Percentiles rank a stretch among this genome's conserved stretches.
Evolutionary conservation across 1,140 invertebrate species (phyloP).

Genomic region (Drosophila orena): DNA sequence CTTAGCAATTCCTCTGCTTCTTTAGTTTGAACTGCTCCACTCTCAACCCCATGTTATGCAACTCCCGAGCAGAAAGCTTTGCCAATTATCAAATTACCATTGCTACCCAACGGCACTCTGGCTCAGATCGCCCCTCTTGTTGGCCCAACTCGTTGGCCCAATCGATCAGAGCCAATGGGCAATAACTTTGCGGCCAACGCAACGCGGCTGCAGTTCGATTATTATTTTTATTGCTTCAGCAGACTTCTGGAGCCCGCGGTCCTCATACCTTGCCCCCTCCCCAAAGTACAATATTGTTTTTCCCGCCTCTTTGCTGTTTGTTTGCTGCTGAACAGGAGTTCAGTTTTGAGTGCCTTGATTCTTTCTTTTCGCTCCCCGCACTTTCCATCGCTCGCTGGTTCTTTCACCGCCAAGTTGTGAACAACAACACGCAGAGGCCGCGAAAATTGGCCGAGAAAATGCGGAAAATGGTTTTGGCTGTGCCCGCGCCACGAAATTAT

Average conservation of each 20-base stretch:
- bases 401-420: constrained; percentile 18
- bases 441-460: constrained; percentile 49
- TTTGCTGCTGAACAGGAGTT: constrained; percentile 20
- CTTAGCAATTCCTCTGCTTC: background rate
- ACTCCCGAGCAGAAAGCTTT: constrained; percentile 28
- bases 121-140: constrained; percentile 11
- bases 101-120: constrained; percentile 10
- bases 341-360: background rate
- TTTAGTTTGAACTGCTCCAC: background rate
- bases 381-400: constrained; percentile 1
- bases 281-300: constrained; percentile 13
- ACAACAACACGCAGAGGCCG: constrained; percentile 30
- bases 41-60: constrained; percentile 32
- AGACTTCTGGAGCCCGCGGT: constrained; percentile 13
- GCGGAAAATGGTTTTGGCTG: constrained; percentile 68
- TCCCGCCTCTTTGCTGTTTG: constrained; percentile 27
- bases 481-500: constrained; percentile 46
- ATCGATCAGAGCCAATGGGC: constrained; percentile 56
- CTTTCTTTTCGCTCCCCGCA: background rate
- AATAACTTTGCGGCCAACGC: constrained; percentile 68
- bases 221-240: constrained; percentile 69
- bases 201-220: constrained; percentile 66
- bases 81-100: constrained; percentile 58
- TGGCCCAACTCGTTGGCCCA: constrained; percentile 62
- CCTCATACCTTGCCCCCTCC: background rate